Evolutionary conservation across 2,113 vertebrate species (phyloP).

Genomic region (Chrysochloris asiatica): DNA sequence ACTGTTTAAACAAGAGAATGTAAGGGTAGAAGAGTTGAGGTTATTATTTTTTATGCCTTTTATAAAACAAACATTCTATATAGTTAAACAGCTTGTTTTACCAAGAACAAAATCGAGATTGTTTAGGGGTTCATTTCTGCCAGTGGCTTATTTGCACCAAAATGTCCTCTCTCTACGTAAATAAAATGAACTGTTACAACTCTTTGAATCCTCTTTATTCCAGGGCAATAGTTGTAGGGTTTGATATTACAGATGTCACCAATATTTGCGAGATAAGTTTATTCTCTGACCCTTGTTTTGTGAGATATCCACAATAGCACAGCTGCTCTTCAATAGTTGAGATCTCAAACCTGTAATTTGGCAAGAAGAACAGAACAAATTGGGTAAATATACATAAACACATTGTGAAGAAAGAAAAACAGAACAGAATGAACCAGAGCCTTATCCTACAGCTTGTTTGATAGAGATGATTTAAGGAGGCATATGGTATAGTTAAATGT

Average conservation of each 20-base stretch:
- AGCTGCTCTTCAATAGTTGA: slow-evolving; percentile 82
- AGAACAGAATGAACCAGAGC: slow-evolving; percentile 84
- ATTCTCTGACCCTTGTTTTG: slow-evolving; percentile 76
- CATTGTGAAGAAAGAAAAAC: slow-evolving; percentile 84
- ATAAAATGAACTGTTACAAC: not conserved
- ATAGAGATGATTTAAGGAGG: slow-evolving; percentile 86
- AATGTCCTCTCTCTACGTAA: not conserved
- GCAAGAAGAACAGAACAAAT: slow-evolving; percentile 82
- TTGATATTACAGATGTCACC: slow-evolving; percentile 33
- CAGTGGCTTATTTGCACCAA: slow-evolving; percentile 31
- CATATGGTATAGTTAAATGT: slow-evolving; percentile 88
- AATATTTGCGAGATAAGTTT: not conserved
- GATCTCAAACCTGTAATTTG: slow-evolving; percentile 87
- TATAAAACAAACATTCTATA: not conserved
- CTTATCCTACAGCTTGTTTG: slow-evolving; percentile 85
- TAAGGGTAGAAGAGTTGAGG: not conserved
- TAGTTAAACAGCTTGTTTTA: not conserved
- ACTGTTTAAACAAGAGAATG: not conserved
- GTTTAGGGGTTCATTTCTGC: slow-evolving; percentile 45
- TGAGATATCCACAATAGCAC: slow-evolving; percentile 80
- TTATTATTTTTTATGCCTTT: not conserved
- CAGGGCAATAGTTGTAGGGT: not conserved
- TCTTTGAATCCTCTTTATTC: not conserved
- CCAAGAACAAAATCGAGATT: not conserved
- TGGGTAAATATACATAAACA: slow-evolving; percentile 86